phyloP scores from a whole-genome alignment of 2,797 vertebrate genomes.

The Natrix natrix region DNA sequence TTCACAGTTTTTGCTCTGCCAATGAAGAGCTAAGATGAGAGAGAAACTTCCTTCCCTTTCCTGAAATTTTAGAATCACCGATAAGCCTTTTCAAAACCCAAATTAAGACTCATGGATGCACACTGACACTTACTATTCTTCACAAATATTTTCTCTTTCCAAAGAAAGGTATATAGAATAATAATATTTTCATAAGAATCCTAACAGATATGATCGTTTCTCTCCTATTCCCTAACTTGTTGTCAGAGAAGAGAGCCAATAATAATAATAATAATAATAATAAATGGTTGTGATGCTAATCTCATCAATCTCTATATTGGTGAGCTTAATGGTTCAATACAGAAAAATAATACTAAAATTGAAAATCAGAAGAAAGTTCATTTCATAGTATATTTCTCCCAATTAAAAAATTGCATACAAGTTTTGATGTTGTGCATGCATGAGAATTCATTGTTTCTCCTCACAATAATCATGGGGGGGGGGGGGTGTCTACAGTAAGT shows the following conservation, averaged over 20 bases:
- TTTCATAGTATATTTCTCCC: background rate
- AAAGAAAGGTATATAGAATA: constrained; percentile 18
- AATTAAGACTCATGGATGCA: constrained; percentile 12
- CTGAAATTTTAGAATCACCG: constrained; percentile 31
- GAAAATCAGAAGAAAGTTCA: constrained; percentile 24
- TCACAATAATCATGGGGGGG: constrained; percentile 9
- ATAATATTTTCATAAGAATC: constrained; percentile 23
- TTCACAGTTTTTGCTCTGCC: constrained; percentile 31
- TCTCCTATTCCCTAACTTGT: constrained; percentile 34
- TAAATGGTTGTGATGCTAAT: background rate
- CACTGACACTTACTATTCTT: constrained; percentile 24
- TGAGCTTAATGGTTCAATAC: constrained; percentile 29
- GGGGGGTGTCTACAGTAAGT: constrained; percentile 26
- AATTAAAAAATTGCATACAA: fast-evolving
- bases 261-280: background rate
- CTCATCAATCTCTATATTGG: fast-evolving
- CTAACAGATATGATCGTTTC: constrained; percentile 21
- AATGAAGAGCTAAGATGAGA: constrained; percentile 21
- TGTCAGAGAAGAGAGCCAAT: background rate
- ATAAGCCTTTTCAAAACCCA: constrained; percentile 20
- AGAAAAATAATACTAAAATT: constrained; percentile 28
- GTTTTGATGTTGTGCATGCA: background rate
- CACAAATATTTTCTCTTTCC: constrained; percentile 17
- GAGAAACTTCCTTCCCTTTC: background rate
- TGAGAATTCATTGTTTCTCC: constrained; percentile 4